Conservation (phyloP, 1,140 invertebrate genomes). For the Rhagoletis zephyria region DNA sequence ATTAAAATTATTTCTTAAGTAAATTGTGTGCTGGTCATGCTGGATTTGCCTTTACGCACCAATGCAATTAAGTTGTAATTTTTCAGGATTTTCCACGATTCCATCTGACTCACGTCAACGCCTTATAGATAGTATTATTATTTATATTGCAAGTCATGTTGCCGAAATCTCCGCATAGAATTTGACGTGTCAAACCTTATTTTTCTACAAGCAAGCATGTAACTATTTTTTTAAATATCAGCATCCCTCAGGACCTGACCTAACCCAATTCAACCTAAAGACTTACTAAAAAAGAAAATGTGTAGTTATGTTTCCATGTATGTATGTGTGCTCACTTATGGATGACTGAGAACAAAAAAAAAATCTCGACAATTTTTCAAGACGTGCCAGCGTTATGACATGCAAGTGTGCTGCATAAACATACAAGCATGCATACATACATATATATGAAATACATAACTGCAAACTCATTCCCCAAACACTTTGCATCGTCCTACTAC, state of each 20-base stretch:
- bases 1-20: too few relatives aligned
- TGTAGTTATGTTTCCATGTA: background rate
- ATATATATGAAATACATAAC: background rate
- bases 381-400: constrained; percentile 15
- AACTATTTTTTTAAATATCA: background rate
- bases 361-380: constrained; percentile 22
- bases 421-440: background rate
- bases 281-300: background rate
- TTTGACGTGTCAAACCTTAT: background rate
- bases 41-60: background rate
- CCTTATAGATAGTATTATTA: background rate
- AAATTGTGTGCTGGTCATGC: too few relatives aligned
- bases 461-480: constrained; percentile 14
- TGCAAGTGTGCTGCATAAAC: background rate
- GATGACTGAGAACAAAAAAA: background rate
- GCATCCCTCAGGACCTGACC: constrained; percentile 46
- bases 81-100: background rate
- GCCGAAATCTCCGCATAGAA: background rate
- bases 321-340: background rate
- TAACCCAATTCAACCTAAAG: constrained; percentile 10
- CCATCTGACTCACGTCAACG: background rate
- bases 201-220: background rate
- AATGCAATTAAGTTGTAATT: constrained; percentile 17
- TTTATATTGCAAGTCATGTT: constrained; percentile 29
- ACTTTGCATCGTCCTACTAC: constrained; percentile 3